phyloP scores from a whole-genome alignment of 2,113 vertebrate species.

The Pedionomus torquatus region DNA sequence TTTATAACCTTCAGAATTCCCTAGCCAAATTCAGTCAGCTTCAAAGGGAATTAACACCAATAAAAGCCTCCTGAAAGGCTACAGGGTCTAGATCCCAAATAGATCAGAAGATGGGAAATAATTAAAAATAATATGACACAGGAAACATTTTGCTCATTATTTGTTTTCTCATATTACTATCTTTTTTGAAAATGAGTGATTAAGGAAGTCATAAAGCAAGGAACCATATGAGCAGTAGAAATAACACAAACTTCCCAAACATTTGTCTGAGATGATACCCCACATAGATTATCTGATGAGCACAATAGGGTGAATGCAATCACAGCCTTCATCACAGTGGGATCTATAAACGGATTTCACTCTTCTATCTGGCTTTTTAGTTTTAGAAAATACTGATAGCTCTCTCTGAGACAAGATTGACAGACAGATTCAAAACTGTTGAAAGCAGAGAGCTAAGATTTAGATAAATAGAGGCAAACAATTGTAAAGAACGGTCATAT shows the following conservation, averaged over 20 bases:
- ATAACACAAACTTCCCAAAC: neutral
- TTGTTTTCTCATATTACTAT: neutral
- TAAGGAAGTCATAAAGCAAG: neutral
- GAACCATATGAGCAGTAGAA: fast-evolving
- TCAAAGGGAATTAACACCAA: neutral
- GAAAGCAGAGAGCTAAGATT: neutral
- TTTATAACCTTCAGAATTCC: conserved; percentile 3
- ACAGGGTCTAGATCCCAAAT: neutral
- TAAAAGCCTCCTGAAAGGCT: neutral
- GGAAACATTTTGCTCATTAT: neutral
- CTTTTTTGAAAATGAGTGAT: neutral
- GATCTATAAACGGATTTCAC: neutral
- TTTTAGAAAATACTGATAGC: neutral
- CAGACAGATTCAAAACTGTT: neutral
- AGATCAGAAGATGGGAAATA: neutral
- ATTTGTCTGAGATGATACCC: neutral
- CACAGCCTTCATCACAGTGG: neutral
- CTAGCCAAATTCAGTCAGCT: neutral
- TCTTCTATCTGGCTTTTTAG: neutral
- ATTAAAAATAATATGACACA: neutral
- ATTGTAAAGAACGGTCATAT: fast-evolving
- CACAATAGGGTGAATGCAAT: neutral
- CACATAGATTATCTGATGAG: neutral
- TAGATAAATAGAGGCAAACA: neutral
- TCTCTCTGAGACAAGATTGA: neutral